Evolutionary conservation across 2,113 vertebrate species (phyloP).

Genomic region (Physeter macrocephalus): DNA sequence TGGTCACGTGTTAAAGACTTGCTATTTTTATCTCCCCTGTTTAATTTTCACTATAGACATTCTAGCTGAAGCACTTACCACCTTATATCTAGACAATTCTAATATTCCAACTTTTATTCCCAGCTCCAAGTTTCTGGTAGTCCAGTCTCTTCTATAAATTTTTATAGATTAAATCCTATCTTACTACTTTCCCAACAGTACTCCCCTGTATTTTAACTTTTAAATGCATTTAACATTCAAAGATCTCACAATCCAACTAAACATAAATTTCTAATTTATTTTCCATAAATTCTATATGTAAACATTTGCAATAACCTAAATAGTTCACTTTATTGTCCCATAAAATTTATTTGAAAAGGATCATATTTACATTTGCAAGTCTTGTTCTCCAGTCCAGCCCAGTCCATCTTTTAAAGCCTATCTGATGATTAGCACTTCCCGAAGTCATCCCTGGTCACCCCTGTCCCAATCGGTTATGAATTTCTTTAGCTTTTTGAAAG

Average conservation of each 20-base stretch:
- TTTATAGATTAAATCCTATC: neutral
- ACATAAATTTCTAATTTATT: neutral
- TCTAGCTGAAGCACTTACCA: neutral
- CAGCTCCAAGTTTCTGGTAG: neutral
- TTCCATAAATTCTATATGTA: neutral
- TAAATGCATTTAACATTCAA: neutral
- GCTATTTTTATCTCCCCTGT: neutral
- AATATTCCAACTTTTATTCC: neutral
- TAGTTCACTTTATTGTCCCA: neutral
- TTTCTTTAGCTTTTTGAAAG: neutral
- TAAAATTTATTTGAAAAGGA: neutral
- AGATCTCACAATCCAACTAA: neutral
- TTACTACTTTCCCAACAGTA: neutral
- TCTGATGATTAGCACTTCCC: neutral
- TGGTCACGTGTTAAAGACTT: neutral
- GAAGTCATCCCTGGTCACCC: neutral
- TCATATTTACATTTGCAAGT: neutral
- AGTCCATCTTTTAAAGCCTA: neutral
- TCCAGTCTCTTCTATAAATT: neutral
- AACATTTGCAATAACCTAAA: neutral
- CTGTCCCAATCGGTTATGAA: neutral
- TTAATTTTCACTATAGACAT: neutral
- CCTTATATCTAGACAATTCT: neutral
- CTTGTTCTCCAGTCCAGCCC: neutral
- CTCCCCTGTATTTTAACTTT: neutral